Evolutionary conservation across 2,888 invertebrate species (phyloP).

Genomic region (Drosophila seclusa): DNA sequence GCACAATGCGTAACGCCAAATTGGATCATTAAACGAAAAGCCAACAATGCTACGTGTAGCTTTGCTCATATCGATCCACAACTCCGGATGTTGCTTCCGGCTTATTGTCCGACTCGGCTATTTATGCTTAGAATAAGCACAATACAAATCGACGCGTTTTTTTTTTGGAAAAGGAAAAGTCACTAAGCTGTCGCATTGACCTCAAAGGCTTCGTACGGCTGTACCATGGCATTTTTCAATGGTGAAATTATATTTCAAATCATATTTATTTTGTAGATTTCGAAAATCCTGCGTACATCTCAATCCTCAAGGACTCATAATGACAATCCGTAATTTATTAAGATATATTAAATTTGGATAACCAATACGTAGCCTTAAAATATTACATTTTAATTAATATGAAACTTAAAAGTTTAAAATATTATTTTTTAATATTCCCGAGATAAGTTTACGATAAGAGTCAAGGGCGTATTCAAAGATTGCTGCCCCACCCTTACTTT

Average conservation of each 20-base stretch:
- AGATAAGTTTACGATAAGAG: neutral
- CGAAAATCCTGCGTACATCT: neutral
- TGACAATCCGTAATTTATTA: neutral
- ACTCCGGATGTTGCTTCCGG: constrained; percentile 84
- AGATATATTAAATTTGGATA: neutral
- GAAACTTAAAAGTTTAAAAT: neutral
- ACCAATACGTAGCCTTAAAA: neutral
- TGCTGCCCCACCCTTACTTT: neutral
- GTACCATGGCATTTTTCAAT: constrained; percentile 26
- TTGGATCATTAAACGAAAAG: constrained; percentile 77
- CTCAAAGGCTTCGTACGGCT: constrained; percentile 45
- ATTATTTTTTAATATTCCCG: neutral
- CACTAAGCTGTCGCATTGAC: constrained; percentile 53
- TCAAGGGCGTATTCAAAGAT: neutral
- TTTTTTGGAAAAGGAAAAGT: constrained; percentile 36
- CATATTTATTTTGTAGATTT: neutral
- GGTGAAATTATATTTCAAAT: constrained; percentile 28
- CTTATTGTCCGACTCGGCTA: constrained; percentile 75
- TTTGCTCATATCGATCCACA: constrained; percentile 76
- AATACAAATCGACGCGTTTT: constrained; percentile 41
- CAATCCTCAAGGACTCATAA: neutral
- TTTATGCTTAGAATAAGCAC: constrained; percentile 70
- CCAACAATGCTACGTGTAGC: constrained; percentile 68
- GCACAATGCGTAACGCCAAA: constrained; percentile 81
- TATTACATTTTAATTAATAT: neutral